These are phyloP conservation scores for Cosmia pyralina DNA, from an alignment of 2,888 invertebrate species.

Conservation along the genomic window DNA sequence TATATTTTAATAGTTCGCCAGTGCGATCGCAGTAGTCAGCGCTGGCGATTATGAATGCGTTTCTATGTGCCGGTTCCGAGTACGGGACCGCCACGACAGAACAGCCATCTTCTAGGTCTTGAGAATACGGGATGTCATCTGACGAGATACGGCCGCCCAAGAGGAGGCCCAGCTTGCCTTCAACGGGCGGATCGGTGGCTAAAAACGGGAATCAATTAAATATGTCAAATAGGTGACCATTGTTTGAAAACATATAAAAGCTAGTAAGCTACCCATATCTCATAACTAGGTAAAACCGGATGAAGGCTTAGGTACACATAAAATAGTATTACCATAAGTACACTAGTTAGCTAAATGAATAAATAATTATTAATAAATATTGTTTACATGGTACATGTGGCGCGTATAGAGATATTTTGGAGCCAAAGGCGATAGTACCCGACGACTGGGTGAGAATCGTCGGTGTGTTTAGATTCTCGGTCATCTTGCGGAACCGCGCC, in stretches of 20 bases:
- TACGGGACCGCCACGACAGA: slow-evolving; percentile 73
- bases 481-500: slow-evolving; percentile 84
- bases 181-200: slow-evolving; percentile 80
- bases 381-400: slow-evolving; percentile 77
- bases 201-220: slow-evolving; percentile 16
- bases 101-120: slow-evolving; percentile 83
- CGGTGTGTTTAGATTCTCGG: slow-evolving; percentile 79
- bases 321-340: background rate
- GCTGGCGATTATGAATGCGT: slow-evolving; percentile 82
- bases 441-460: slow-evolving; percentile 81
- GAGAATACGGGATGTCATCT: slow-evolving; percentile 81
- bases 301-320: background rate
- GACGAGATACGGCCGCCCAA: slow-evolving; percentile 83
- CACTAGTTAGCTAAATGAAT: background rate
- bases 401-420: slow-evolving; percentile 80
- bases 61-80: slow-evolving; percentile 73
- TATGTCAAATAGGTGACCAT: background rate
- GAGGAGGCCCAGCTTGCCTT: slow-evolving; percentile 78
- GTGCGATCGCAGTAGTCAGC: slow-evolving; percentile 84
- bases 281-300: background rate
- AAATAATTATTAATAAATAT: background rate
- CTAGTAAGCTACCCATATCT: background rate
- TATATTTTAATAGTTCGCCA: slow-evolving; percentile 82
- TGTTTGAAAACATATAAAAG: no score
- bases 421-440: slow-evolving; percentile 80